These are phyloP conservation scores for Synanthedon tipuliformis DNA, from an alignment of 2,888 invertebrate species.

Conservation along the genomic window DNA sequence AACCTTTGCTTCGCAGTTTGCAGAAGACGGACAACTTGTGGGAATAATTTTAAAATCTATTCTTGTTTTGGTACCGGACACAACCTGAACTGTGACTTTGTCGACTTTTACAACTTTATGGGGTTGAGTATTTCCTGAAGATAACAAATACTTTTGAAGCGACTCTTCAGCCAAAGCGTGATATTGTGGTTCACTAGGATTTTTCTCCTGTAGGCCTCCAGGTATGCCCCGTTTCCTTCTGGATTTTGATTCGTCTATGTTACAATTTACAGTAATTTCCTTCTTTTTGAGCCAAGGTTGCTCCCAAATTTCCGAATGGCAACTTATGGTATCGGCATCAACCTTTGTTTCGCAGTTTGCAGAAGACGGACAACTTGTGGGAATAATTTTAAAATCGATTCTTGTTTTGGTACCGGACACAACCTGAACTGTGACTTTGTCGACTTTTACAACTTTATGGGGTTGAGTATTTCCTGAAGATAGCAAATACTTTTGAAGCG, in stretches of 20 bases:
- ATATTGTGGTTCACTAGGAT: constrained; percentile 14
- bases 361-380: constrained; percentile 11
- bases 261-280: constrained; percentile 23
- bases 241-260: background rate
- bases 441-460: constrained; percentile 25
- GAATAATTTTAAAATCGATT: constrained; percentile 29
- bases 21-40: constrained; percentile 26
- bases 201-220: background rate
- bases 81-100: constrained; percentile 43
- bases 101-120: constrained; percentile 24
- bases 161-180: constrained; percentile 23
- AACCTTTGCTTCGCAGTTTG: background rate
- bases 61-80: constrained; percentile 42
- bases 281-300: constrained; percentile 62
- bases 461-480: constrained; percentile 10
- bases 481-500: constrained; percentile 17
- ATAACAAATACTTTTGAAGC: constrained; percentile 16
- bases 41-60: constrained; percentile 34
- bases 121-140: constrained; percentile 6
- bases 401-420: constrained; percentile 26
- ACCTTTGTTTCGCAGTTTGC: background rate
- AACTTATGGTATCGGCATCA: constrained; percentile 33
- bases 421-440: constrained; percentile 21
- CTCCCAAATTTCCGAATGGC: constrained; percentile 67
- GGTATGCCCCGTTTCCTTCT: background rate